A percentile compares a stretch with the other conserved stretches of the same genome.
Conservation (phyloP, 1,140 invertebrate species). For the Aporrectodea caliginosa region DNA sequence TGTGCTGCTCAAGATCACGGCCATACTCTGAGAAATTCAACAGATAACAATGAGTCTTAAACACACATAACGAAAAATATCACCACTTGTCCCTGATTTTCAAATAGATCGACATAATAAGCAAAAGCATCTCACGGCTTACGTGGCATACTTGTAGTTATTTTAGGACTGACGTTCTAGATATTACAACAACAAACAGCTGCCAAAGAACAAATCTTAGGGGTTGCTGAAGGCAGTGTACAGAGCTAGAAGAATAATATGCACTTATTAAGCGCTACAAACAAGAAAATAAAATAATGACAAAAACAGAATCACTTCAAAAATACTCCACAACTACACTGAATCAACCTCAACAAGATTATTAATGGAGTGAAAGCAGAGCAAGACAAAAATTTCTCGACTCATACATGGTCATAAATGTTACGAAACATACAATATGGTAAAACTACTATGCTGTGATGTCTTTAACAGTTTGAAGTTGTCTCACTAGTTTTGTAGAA, state of each 20-base stretch:
- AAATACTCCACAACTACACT: background rate
- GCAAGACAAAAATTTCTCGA: background rate
- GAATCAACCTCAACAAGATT: background rate
- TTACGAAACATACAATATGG: background rate
- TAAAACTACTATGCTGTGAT: background rate
- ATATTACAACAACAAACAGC: background rate
- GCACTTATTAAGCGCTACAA: too few relatives aligned
- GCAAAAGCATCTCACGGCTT: too few relatives aligned
- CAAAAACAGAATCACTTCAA: background rate
- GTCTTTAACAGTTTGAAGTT: too few relatives aligned
- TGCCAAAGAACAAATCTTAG: background rate
- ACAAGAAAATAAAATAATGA: background rate
- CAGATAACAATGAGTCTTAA: background rate
- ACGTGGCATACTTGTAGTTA: too few relatives aligned
- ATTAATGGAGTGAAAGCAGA: background rate
- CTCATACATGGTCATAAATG: conserved; percentile 9
- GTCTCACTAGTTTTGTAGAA: conserved; percentile 37
- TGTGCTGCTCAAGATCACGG: conserved; percentile 37
- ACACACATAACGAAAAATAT: background rate
- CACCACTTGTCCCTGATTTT: too few relatives aligned
- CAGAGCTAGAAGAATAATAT: too few relatives aligned
- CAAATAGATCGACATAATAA: background rate
- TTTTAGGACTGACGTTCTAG: background rate
- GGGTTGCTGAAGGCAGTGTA: too few relatives aligned
- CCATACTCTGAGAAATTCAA: conserved; percentile 29